A percentile compares a stretch with the other conserved stretches of the same genome.
These are phyloP conservation scores for Tetheella fluctuosa DNA, from an alignment of 2,888 invertebrate species.

Conservation along the genomic window DNA sequence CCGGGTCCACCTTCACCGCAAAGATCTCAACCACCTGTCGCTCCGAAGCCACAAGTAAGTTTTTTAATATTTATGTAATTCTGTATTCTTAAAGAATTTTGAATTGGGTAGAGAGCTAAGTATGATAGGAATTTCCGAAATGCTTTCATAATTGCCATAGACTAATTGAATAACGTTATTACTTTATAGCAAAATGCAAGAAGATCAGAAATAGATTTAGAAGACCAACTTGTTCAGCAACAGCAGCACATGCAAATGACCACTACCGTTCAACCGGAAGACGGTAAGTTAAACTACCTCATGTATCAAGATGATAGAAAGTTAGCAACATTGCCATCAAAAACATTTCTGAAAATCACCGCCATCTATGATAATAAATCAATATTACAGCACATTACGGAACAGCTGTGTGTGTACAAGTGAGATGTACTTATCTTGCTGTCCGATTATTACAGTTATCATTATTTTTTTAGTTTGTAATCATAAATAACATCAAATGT, in stretches of 20 bases:
- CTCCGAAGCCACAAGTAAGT: conserved; percentile 81
- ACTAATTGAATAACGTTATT: background rate
- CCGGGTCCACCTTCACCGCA: conserved; percentile 81
- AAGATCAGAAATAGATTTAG: conserved; percentile 55
- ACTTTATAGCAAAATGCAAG: conserved; percentile 44
- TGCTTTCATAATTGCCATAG: background rate
- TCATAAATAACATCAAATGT: no score
- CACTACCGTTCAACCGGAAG: conserved; percentile 57
- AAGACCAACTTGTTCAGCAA: conserved; percentile 35
- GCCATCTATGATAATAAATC: no score
- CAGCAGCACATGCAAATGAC: conserved; percentile 44
- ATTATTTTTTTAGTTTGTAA: no score
- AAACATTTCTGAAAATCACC: no score
- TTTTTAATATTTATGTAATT: background rate
- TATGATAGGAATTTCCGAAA: no score
- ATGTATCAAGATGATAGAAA: no score
- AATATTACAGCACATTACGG: no score
- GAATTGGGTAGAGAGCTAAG: no score
- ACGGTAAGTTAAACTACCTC: conserved; percentile 50
- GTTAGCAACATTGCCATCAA: no score
- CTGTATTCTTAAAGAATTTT: conserved; percentile 9
- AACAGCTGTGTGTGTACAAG: no score
- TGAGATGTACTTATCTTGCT: no score
- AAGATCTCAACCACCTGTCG: conserved; percentile 81
- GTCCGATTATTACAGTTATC: no score